Base-by-base conservation (phyloP, 2,888 invertebrate species). In the Podabrus alpinus region DNA sequence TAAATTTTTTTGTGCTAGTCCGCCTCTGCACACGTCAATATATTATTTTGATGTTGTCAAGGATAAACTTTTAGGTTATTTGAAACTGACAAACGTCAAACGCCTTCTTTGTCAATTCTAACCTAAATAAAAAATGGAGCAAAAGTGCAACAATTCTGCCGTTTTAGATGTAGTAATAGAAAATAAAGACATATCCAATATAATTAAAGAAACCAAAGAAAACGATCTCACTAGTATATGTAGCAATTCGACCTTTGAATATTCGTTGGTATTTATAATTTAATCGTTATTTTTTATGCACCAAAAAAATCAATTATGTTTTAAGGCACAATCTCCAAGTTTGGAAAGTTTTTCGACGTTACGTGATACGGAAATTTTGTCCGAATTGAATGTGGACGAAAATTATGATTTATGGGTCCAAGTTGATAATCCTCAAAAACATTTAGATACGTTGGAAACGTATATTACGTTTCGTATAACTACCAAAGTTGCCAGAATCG, bases 371-470 rank as follows among this genome's bases (percentile, higher is more conserved):
- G 91, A 91, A 80, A 88, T 86, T 73, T 81, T 89, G 59, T 88
- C 89, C 0, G 90, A 90, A 79, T 86, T 90, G 76, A 89, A 89
- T 77, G 84, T 88, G 79, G 90, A 90, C 80, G 88, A 88, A 77
- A 86, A 88, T 71, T 86, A 89, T 7, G 93, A 93, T 83, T 85
- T 93, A 15, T 91, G 91, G 84, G 90, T 93, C 3, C 89, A 90
- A 85, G 92, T 94, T 29, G 94, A 93, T 82, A 92, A 91, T 86
- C 93, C 93, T 7, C 93, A 93, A 82, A 93, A 93, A 84, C 92
- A 93, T 86, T 88, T 92, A 66, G 92, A 92, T 80, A 91, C 92
- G 0, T 88, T 93, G 82, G 94, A 93, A 83, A 92, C 93, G 0
- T 94, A 90, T 80, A 92, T 94, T 70, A 92, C 93, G 66, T 94